A percentile compares a stretch with the other conserved stretches of the same genome.
These are phyloP conservation scores for Balearica regulorum DNA, from an alignment of 2,797 vertebrate genomes.

Conservation along the genomic window DNA sequence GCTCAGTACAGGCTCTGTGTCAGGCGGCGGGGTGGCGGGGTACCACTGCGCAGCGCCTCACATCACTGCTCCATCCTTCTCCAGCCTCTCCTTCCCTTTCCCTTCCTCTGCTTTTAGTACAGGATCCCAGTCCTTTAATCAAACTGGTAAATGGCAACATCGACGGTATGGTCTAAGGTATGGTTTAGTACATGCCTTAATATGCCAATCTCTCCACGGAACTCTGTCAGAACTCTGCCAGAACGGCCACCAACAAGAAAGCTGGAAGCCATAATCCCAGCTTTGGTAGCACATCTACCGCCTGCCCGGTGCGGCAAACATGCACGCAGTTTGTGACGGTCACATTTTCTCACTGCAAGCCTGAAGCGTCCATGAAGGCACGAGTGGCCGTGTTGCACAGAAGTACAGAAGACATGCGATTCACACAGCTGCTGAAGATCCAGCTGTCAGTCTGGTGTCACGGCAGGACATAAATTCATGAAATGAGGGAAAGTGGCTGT, in stretches of 20 bases:
- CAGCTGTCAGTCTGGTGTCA: neutral
- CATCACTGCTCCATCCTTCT: neutral
- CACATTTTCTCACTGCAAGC: neutral
- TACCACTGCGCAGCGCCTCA: neutral
- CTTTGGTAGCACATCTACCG: neutral
- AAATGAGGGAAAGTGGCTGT: neutral
- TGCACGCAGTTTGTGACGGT: rapidly evolving
- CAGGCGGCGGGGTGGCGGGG: neutral
- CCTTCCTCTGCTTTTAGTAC: neutral
- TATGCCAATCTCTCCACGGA: neutral
- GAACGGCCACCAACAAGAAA: neutral
- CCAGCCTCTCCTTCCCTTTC: neutral
- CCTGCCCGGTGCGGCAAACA: neutral
- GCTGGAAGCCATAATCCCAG: neutral
- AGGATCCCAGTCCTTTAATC: neutral
- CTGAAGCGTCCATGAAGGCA: rapidly evolving
- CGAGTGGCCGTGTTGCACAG: neutral
- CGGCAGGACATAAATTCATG: neutral
- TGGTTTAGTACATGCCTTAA: neutral
- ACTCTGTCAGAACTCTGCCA: neutral
- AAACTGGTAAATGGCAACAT: neutral
- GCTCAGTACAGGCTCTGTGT: neutral
- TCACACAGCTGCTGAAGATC: neutral
- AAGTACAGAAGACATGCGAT: too few species aligned
- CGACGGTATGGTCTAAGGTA: neutral